Percentiles rank a stretch among this genome's conserved stretches.
Evolutionary conservation across 2,888 invertebrate genomes (phyloP).

Genomic region (Phaedon cochleariae): DNA sequence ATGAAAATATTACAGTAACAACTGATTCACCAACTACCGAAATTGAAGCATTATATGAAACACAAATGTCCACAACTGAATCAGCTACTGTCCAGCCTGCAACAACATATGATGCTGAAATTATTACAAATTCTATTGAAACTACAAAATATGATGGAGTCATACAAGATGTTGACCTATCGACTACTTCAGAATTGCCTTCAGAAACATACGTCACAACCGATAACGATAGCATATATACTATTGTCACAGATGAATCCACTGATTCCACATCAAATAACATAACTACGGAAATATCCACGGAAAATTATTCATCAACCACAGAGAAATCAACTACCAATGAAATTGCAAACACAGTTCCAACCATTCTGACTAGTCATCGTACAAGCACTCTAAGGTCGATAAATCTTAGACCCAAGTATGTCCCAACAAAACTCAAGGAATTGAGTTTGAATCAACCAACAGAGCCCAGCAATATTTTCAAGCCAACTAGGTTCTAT

Average conservation of each 20-base stretch:
- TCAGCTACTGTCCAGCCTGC: neutral
- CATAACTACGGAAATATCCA: slow-evolving; percentile 3
- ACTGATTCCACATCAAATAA: neutral
- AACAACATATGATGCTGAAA: neutral
- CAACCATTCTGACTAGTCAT: slow-evolving; percentile 14
- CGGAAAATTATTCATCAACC: slow-evolving; percentile 3
- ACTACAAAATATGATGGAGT: slow-evolving; percentile 9
- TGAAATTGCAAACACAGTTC: neutral
- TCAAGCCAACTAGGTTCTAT: slow-evolving; percentile 27
- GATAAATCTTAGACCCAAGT: slow-evolving; percentile 42
- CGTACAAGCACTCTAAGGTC: slow-evolving; percentile 42
- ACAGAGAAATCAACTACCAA: neutral
- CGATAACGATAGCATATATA: neutral
- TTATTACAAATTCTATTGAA: neutral
- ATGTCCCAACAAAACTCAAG: slow-evolving; percentile 33
- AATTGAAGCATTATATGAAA: neutral
- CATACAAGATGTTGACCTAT: neutral
- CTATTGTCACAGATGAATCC: neutral
- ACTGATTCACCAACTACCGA: slow-evolving; percentile 11
- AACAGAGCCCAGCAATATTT: slow-evolving; percentile 30
- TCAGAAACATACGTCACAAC: neutral
- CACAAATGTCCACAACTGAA: slow-evolving; percentile 22
- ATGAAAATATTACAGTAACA: neutral
- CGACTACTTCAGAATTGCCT: slow-evolving; percentile 8
- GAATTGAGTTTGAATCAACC: slow-evolving; percentile 22